phyloP scores from a whole-genome alignment of 2,888 invertebrate genomes.

The Geotrupes spiniger region DNA sequence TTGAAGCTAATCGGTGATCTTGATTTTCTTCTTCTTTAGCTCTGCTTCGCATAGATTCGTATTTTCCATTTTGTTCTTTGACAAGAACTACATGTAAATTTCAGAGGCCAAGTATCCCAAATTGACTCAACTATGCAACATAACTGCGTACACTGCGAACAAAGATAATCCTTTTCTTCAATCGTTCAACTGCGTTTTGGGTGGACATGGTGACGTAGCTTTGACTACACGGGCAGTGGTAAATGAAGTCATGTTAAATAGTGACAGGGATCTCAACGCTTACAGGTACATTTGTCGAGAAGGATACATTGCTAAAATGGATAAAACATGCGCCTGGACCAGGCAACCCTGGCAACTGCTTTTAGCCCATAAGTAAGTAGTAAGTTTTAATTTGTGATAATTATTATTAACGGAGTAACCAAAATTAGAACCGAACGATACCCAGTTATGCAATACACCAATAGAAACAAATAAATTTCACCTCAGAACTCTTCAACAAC shows the following conservation, averaged over 20 bases:
- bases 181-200: conserved; percentile 55
- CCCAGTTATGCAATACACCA: too few species aligned
- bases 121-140: conserved; percentile 59
- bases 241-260: background rate
- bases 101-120: conserved; percentile 23
- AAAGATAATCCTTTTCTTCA: conserved; percentile 39
- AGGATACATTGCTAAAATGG: conserved; percentile 28
- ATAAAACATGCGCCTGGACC: conserved; percentile 58
- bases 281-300: conserved; percentile 41
- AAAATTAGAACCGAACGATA: too few species aligned
- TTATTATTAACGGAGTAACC: too few species aligned
- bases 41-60: background rate
- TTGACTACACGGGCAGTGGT: conserved; percentile 52
- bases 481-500: too few species aligned
- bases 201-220: conserved; percentile 56
- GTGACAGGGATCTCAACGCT: background rate
- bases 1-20: too few species aligned
- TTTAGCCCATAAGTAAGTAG: conserved; percentile 53
- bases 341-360: conserved; percentile 62
- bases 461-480: too few species aligned
- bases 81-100: too few species aligned
- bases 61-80: conserved; percentile 9
- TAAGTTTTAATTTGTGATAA: conserved; percentile 5
- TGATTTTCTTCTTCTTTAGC: conserved; percentile 9
- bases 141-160: conserved; percentile 17